Base-by-base conservation (phyloP, 2,113 vertebrate species). In the Cyphomyrus plagiostoma region DNA sequence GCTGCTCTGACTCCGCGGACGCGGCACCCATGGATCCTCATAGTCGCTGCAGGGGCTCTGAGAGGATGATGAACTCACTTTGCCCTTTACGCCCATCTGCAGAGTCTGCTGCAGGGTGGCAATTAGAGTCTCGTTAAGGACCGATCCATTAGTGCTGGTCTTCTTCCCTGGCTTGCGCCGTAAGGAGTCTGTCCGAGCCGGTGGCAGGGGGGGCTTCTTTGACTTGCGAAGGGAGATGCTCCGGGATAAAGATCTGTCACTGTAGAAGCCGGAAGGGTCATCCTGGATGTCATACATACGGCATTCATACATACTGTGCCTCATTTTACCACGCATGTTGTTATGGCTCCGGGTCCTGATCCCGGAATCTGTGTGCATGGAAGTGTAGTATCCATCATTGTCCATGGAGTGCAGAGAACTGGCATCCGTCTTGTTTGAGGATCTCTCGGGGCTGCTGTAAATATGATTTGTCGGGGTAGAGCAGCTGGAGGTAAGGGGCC, bases 11-110 rank as follows among this genome's bases (percentile, higher is more conserved):
- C 98, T 99, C 90, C 98, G 96, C 0, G 97, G 97, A 0, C 98
- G 96, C 3, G 97, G 91, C 91, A 97, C 94, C 98, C 98, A 99
- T 2, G 98, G 97, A 93, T 99, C 98, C 13, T 99, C 98, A 0
- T 97, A 97, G 94, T 99, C 98, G 3, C 98, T 98, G 95, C 97
- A 96, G 39, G 98, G 97, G 91, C 98, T 98, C 90, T 98, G 97
- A 5, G 97, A 98, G n/a, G 97, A 96, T 0, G 98, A 98, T 19
- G 96, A 96, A 17, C 96, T 96, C 0, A 96, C 97, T 91, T 96
- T 96, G 84, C 95, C 95, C 62, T 96, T 96, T 4, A 98, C 95
- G 88, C 96, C 97, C 90, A 97, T 92, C 92, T 98, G 97, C 30
- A 99, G 95, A 7, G 98, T 98, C 90, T 98, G 97, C 92, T 99